Evolutionary conservation across 2,888 invertebrate species (phyloP), one percentile per base, ranked within the genome.

Genomic region (Phengaris alcon): DNA sequence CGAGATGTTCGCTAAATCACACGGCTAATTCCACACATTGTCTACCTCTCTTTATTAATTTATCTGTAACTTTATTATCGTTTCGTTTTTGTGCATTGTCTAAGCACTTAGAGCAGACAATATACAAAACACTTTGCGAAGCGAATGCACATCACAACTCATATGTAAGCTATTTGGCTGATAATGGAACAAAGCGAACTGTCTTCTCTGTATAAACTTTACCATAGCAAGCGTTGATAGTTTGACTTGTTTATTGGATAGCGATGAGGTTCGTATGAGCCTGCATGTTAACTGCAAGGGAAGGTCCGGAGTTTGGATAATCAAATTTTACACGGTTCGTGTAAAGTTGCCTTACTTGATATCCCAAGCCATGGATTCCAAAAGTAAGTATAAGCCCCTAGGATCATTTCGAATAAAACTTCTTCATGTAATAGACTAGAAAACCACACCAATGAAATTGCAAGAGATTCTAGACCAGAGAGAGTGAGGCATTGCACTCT

Each of bases 231-330:
- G 51, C 15, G 51, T 51, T 70, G 70, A 12, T 70, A 70, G 70
- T 70, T 70, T 51, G 70, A 51, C 70, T 70, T 70, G 70, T 70
- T 70, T 51, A 51, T 51, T 70, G 70, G 70, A 9, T n/a, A 51
- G 70, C 22, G 69, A 69, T 46, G 46, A 15, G 69, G 48, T 35
- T 69, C 48, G 51, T 70, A n/a, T 69, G n/a, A 48, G 48, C 3
- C 48, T n/a, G 51, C 70, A 70, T 69, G 15, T 48, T 22, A 52
- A 72, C 72, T 54, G n/a, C 72, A 54, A 3, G 10, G 72, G 72
- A 22, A 52, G 54, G 52, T 13, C 35, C 8, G 52, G 72, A 72
- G 72, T 54, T 72, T 13, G 35, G 22, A 13, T 72, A 72, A 72
- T 72, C 72, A 52, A 52, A 72, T 72, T 72, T 72, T 52, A 72